These are phyloP conservation scores for Chrysodeixis includens DNA, from an alignment of 2,888 invertebrate genomes.

Conservation along the genomic window DNA sequence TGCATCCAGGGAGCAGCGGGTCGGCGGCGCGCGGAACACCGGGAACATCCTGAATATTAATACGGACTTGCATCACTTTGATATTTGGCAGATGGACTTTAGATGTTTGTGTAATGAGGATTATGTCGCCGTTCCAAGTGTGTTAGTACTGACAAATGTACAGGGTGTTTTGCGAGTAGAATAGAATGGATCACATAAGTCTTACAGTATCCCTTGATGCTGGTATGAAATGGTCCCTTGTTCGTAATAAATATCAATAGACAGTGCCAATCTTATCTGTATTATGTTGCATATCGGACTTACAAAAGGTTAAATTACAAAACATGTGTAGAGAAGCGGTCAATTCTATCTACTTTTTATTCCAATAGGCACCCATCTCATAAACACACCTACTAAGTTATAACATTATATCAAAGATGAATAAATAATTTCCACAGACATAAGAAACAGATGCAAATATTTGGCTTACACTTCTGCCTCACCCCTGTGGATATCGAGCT, in stretches of 20 bases:
- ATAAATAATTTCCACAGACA: not conserved
- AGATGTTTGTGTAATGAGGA: conserved; percentile 31
- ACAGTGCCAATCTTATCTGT: not conserved
- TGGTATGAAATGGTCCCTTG: not conserved
- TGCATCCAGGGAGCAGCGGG: conserved; percentile 41
- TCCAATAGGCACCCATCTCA: no score
- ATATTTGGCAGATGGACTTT: conserved; percentile 50
- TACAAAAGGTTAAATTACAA: no score
- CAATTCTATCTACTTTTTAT: no score
- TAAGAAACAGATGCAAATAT: not conserved
- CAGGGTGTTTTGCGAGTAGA: not conserved
- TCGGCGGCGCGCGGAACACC: conserved; percentile 14
- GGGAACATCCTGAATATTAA: conserved; percentile 55
- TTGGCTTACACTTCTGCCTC: conserved; percentile 6
- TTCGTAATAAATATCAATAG: not conserved
- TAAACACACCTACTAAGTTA: no score
- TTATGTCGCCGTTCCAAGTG: not conserved
- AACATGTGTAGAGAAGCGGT: no score
- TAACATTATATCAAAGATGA: not conserved
- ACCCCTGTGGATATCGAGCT: conserved; percentile 3
- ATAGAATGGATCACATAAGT: not conserved
- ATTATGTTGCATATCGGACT: no score
- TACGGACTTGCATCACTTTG: conserved; percentile 52
- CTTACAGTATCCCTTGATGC: not conserved
- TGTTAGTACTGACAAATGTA: not conserved